Base-by-base conservation (phyloP, 1,140 invertebrate species). In the Drosophila paulistorum region DNA sequence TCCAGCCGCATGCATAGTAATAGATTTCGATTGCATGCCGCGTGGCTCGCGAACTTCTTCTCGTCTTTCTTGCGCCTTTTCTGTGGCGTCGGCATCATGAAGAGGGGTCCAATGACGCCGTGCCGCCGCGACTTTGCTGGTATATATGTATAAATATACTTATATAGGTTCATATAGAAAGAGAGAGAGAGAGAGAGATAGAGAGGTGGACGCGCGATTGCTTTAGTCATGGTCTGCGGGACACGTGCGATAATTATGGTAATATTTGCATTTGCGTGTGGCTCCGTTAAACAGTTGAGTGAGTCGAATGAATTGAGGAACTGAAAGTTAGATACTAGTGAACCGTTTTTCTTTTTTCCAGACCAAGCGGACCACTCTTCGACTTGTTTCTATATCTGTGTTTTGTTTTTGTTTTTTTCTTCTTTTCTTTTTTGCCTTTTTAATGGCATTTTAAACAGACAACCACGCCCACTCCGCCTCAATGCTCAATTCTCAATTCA, bases 231-330 rank as follows among this genome's bases (percentile, higher is more conserved):
- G 83, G 84, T 87, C 83, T 86, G 79, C 57, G 76, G 72, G 77
- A 65, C 79, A 83, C 78, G 83, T 86, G 83, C 83, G 83, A 86
- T 86, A 87, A 86, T 86, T 86, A 86, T 86, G 83, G 84, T 86
- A 87, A 86, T 86, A 86, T 86, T 86, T 86, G 83, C 83, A 86
- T 87, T 86, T 86, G 83, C 83, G 84, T 86, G 83, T 86, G 83
- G 83, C 83, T 86, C 79, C 83, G 83, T 79, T 86, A 87, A 86
- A 86, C 83, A 86, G 83, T 86, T 89, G 83, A 86, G 79, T 89
- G 83, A 86, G 76, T 67, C 67, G 83, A 68, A 78, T 66, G 58
- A 61, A 77, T 61, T 76, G 42, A 45, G 66, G 69, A 57, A 68
- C 59, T 45, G 41, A 48, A 45, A 63, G 41, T 45, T 30, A 26